Percentiles rank a stretch among this genome's conserved stretches.
phyloP scores from a whole-genome alignment of 2,888 invertebrate genomes.

The Epsilonema sp. region DNA sequence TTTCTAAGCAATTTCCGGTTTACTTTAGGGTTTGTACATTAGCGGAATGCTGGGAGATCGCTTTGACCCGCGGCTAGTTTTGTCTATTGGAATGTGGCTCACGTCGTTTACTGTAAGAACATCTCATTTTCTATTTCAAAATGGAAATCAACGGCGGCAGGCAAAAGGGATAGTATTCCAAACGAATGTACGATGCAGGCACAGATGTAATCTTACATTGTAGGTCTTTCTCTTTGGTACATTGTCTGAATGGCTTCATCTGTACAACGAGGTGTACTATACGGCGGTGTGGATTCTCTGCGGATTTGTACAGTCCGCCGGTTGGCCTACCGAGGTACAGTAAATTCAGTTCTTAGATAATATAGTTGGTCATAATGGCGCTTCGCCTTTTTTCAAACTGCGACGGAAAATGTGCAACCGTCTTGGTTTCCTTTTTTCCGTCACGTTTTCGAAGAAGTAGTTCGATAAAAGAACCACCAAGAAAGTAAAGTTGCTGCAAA shows the following conservation, averaged over 20 bases:
- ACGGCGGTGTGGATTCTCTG: conserved; percentile 30
- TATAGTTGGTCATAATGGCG: no score
- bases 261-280: conserved; percentile 30
- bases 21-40: conserved; percentile 33
- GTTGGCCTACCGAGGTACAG: conserved; percentile 32
- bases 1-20: no score
- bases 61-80: conserved; percentile 30
- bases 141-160: no score
- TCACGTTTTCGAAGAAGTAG: no score
- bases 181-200: no score
- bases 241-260: conserved; percentile 29
- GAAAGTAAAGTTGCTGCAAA: no score
- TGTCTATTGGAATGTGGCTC: conserved; percentile 31
- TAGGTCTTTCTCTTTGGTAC: conserved; percentile 32
- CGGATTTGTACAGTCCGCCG: conserved; percentile 33
- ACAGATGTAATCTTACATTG: no score
- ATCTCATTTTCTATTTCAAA: no score
- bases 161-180: no score
- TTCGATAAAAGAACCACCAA: no score
- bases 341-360: no score
- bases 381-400: neutral
- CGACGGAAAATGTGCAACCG: neutral
- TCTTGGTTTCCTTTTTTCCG: no score
- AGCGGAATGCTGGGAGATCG: conserved; percentile 34
- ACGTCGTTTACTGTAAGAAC: conserved; percentile 27